These are phyloP conservation scores for Quadriops clusia DNA, from an alignment of 2,888 invertebrate species.

Conservation along the genomic window DNA sequence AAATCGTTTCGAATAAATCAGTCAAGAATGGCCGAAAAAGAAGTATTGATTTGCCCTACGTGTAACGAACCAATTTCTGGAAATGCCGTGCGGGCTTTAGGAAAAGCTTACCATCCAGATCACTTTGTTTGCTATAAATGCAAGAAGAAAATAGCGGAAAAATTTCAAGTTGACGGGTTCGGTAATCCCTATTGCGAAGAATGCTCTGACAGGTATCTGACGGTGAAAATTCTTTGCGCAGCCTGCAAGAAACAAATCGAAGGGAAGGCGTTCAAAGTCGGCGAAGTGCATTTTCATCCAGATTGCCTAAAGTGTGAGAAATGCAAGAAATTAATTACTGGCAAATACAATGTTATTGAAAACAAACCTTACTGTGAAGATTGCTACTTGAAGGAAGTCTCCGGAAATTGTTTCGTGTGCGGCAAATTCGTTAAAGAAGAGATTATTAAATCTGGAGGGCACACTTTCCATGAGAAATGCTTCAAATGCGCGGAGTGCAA, in stretches of 20 bases:
- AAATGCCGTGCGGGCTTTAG: too few species aligned
- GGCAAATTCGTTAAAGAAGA: conserved; percentile 75
- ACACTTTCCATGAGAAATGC: conserved; percentile 91
- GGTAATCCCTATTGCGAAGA: too few species aligned
- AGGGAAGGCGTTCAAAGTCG: conserved; percentile 65
- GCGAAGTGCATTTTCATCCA: conserved; percentile 89
- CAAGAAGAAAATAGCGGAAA: too few species aligned
- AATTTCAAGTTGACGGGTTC: too few species aligned
- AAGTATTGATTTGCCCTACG: too few species aligned
- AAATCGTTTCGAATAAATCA: too few species aligned
- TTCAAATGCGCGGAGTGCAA: conserved; percentile 85
- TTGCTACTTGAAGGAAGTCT: conserved; percentile 78
- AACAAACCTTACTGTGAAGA: conserved; percentile 78
- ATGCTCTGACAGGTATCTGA: too few species aligned
- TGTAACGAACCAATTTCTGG: too few species aligned
- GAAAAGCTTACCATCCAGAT: too few species aligned
- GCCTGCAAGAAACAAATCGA: conserved; percentile 44
- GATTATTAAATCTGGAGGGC: conserved; percentile 73
- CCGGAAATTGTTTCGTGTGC: conserved; percentile 83
- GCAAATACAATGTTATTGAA: conserved; percentile 80
- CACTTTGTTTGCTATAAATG: too few species aligned
- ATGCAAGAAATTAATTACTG: conserved; percentile 79
- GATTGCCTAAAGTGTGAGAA: conserved; percentile 88
- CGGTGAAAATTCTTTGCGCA: too few species aligned
- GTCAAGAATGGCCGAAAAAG: too few species aligned